Conservation (phyloP, 2,797 vertebrate genomes). For the Manis javanica region DNA sequence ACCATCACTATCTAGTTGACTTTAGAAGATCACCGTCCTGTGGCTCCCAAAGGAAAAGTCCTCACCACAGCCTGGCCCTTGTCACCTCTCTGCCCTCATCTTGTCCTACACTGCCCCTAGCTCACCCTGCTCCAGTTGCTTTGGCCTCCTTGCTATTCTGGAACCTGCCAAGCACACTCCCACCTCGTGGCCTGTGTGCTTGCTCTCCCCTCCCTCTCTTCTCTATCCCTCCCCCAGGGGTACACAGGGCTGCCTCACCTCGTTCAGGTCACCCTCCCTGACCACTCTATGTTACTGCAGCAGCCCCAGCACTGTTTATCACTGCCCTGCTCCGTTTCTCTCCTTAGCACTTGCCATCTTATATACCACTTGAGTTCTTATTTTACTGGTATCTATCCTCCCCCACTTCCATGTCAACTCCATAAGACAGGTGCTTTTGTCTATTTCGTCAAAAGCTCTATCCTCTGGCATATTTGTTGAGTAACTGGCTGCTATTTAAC, state of each 20-base stretch:
- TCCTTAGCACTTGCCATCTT: background rate
- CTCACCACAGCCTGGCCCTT: background rate
- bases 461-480: background rate
- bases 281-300: background rate
- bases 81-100: background rate
- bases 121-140: background rate
- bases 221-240: background rate
- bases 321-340: background rate
- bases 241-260: background rate
- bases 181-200: background rate
- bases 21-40: background rate
- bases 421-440: background rate
- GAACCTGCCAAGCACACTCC: background rate
- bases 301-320: background rate
- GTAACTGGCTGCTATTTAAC: background rate
- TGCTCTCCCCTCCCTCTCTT: background rate
- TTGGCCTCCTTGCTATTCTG: background rate
- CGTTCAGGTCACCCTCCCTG: background rate
- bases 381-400: background rate
- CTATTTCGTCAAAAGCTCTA: background rate
- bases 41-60: background rate
- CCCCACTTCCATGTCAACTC: background rate
- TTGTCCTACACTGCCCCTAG: background rate
- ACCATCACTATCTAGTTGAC: background rate
- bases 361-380: background rate